Evolutionary conservation across 2,888 invertebrate species (phyloP), one percentile per base, ranked within the genome.

Genomic region (Clepsis dumicolana): DNA sequence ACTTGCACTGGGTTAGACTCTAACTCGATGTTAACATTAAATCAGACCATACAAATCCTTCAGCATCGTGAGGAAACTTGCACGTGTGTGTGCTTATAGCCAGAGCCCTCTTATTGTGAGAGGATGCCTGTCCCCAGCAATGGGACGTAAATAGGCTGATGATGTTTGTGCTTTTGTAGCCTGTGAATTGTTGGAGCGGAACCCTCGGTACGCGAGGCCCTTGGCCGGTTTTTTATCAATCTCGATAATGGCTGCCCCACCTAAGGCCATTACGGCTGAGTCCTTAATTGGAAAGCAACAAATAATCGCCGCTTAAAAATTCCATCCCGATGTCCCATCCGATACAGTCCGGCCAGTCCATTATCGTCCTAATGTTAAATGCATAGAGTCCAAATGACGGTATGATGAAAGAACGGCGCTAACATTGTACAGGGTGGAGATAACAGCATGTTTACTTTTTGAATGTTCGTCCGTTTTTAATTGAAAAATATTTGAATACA

Each of bases 201-300:
- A n/a, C n/a, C n/a, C n/a, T n/a, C n/a, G n/a, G n/a, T n/a, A n/a
- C n/a, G n/a, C n/a, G n/a, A n/a, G n/a, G n/a, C n/a, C n/a, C n/a
- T n/a, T n/a, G n/a, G 1, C n/a, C 10, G 32, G 38, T 21, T 56
- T 53, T 65, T 62, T 63, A 57, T 62, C 62, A 62, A 57, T 57
- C 67, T 24, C 21, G 38, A 63, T 41, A 67, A 63, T 57, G 66
- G 67, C 41, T 27, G 50, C 41, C 16, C 29, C 29, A 41, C 50
- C 56, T 35, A 24, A 56, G 50, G 62, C 67, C 54, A 67, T 67
- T 52, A 56, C 21, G 18, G 61, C 53, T 44, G 25, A 29, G 16
- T 38, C 62, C 56, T 67, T 67, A 63, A 67, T 67, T 67, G 67
- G 62, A 25, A 38, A 38, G 62, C 62, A 63, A 63, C 62, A 67